A percentile compares a stretch with the other conserved stretches of the same genome.
phyloP scores from a whole-genome alignment of 2,113 vertebrate species.

The Forbesichthys agassizii region DNA sequence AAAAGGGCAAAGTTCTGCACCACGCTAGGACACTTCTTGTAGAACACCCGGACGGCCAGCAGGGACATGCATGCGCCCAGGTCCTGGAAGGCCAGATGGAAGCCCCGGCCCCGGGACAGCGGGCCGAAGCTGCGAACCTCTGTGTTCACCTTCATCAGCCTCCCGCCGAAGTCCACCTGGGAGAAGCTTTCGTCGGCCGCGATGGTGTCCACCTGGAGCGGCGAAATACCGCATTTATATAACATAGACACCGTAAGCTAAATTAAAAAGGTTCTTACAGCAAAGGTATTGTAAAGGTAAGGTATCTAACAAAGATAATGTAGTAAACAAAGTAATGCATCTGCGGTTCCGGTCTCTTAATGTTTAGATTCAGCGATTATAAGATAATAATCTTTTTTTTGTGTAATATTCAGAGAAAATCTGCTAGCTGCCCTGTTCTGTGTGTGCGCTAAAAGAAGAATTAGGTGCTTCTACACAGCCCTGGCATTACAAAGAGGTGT shows the following conservation, averaged over 20 bases:
- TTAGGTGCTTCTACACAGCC: no score
- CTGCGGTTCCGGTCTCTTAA: no score
- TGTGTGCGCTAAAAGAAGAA: no score
- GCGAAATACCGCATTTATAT: constrained; percentile 70
- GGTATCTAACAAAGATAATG: no score
- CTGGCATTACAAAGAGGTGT: no score
- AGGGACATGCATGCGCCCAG: constrained; percentile 97
- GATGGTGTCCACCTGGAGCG: constrained; percentile 80
- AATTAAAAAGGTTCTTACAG: not conserved
- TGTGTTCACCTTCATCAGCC: constrained; percentile 98
- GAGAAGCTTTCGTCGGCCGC: constrained; percentile 85
- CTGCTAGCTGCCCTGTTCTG: no score
- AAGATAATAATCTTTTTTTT: no score
- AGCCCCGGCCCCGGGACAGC: constrained; percentile 87
- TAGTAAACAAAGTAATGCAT: no score
- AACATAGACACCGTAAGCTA: not conserved
- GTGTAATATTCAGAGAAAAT: no score
- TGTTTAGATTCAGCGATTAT: no score
- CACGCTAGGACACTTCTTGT: constrained; percentile 94
- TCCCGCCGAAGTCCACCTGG: constrained; percentile 93
- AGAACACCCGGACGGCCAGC: constrained; percentile 95
- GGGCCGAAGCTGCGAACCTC: constrained; percentile 96
- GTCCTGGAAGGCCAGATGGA: constrained; percentile 98
- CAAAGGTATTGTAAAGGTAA: no score
- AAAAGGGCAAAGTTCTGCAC: constrained; percentile 97